Base-by-base conservation (phyloP, 1,140 invertebrate species). In the Euura saliciscinereae region DNA sequence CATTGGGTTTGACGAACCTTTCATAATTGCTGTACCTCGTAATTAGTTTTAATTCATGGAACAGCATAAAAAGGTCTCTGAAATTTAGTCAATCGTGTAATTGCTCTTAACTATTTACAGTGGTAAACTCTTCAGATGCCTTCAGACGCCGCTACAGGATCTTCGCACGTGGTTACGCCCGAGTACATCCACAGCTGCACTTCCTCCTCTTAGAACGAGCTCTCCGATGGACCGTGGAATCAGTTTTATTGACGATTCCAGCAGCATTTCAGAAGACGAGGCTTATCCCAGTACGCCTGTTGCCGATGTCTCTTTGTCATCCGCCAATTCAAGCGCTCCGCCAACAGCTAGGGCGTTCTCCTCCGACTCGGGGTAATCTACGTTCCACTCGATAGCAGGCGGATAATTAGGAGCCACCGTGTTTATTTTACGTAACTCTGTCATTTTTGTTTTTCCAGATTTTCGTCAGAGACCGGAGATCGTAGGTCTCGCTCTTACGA, bases 121-220 rank as follows among this genome's bases (percentile, higher is more conserved):
- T 72, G 87, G 87, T 43, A 91, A 91, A 79, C 78, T 91, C 11
- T 89, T 91, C 76, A 89, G 90, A 71, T 91, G 90, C 83, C 86
- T 91, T 75, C 89, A 91, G 84, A 86, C 89, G 4, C 89, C 90
- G 3, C 81, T 90, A 66, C 83, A 90, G 70, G 89, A 90, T 78
- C 79, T 90, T 74, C 84, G 87, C 7, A 88, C 89, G 66, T 90
- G 90, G 89, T 80, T 91, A 45, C 85, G 89, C 76, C 89, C 90
- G 3, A 83, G 78, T 4, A 78, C 87, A 4, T 79, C 84, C 2
- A 71, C 82, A 7, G 79, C 80, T 28, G 72, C 68, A 3, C 67
- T 76, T 1, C 77, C 78, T 2, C 77, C 78, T 7, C 76, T 82
- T 11, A 76, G 81, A 74, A 84, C 84, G 2, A 82, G 75, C 65